A percentile compares a stretch with the other conserved stretches of the same genome.
Evolutionary conservation across 2,113 vertebrate genomes (phyloP).

Genomic region (Pithys albifrons): DNA sequence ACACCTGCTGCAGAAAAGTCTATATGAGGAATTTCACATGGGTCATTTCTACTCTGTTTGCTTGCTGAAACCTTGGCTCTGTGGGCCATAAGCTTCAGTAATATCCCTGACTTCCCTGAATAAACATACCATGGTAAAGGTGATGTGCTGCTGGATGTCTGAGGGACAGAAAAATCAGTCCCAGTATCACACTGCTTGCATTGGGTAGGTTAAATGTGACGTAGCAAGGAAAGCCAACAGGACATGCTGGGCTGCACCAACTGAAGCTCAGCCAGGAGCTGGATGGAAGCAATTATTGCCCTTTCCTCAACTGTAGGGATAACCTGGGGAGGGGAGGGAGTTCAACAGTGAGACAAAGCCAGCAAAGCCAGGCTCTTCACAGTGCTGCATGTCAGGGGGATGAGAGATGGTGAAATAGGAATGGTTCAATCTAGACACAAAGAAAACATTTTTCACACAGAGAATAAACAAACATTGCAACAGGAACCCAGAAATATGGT

Average conservation of each 20-base stretch:
- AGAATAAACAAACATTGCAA: background rate
- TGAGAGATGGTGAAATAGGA: background rate
- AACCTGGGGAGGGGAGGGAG: background rate
- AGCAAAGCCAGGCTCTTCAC: background rate
- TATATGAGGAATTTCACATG: background rate
- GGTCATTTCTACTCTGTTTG: background rate
- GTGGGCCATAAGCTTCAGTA: background rate
- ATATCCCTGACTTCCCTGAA: background rate
- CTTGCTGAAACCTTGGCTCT: background rate
- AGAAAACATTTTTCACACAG: background rate
- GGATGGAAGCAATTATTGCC: background rate
- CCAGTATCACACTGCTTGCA: background rate
- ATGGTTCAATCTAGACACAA: background rate
- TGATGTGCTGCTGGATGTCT: background rate
- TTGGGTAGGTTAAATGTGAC: background rate
- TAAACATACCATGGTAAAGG: background rate
- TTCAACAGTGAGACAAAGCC: background rate
- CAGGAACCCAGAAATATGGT: background rate
- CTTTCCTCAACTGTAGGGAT: background rate
- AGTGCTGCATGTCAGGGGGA: background rate
- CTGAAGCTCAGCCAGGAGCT: background rate
- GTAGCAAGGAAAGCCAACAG: background rate
- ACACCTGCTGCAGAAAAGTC: background rate
- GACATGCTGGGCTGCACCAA: background rate
- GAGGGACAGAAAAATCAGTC: background rate